phyloP scores from a whole-genome alignment of 2,113 vertebrate species.

The Laticauda colubrina region DNA sequence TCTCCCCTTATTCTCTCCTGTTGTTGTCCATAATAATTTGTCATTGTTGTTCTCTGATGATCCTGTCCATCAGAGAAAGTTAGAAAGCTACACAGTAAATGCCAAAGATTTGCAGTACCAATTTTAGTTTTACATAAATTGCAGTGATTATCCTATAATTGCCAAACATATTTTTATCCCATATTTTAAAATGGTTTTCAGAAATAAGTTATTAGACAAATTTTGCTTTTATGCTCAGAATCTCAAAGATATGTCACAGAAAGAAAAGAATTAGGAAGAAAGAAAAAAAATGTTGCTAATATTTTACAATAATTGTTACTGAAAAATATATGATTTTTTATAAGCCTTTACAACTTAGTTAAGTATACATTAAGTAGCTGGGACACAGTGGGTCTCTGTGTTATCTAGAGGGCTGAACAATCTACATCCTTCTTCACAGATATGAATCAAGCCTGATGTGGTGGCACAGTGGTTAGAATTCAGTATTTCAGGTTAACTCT shows the following conservation, averaged over 20 bases:
- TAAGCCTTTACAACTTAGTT: neutral
- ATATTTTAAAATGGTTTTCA: neutral
- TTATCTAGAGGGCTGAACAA: neutral
- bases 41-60: neutral
- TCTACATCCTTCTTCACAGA: neutral
- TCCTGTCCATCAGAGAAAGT: neutral
- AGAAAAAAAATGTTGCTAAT: neutral
- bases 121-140: neutral
- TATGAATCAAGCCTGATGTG: neutral
- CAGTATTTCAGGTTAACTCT: neutral
- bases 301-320: neutral
- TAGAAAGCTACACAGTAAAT: neutral
- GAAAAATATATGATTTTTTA: neutral
- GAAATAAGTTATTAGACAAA: neutral
- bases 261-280: neutral
- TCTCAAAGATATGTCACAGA: neutral
- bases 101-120: neutral
- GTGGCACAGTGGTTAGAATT: neutral
- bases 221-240: neutral
- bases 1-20: neutral
- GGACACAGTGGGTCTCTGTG: neutral
- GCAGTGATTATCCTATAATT: neutral
- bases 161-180: neutral
- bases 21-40: neutral
- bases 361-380: neutral